Evolutionary conservation across 2,888 invertebrate species (phyloP).

Genomic region (Agriopis marginaria): DNA sequence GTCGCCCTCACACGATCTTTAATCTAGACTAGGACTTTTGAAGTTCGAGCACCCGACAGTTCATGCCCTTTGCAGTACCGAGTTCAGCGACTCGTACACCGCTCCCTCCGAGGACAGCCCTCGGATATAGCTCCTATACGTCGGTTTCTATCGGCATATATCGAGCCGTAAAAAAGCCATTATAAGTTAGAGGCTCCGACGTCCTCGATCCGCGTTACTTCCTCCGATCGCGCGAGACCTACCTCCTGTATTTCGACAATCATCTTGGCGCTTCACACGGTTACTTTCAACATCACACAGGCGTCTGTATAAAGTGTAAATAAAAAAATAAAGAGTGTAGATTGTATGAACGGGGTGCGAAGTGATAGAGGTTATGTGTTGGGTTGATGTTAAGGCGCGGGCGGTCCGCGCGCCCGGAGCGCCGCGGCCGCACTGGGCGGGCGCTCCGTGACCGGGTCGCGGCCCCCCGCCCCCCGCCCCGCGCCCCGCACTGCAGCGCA

Average conservation of each 20-base stretch:
- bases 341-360: conserved; percentile 34
- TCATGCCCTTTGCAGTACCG: conserved; percentile 37
- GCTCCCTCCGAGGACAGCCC: conserved; percentile 22
- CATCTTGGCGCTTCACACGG: conserved; percentile 55
- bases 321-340: conserved; percentile 47
- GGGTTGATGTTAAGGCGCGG: conserved; percentile 51
- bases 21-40: conserved; percentile 71
- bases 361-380: conserved; percentile 51
- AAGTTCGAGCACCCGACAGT: conserved; percentile 52
- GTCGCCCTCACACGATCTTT: conserved; percentile 81
- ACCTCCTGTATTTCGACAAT: conserved; percentile 85
- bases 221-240: conserved; percentile 52
- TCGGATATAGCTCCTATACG: conserved; percentile 43
- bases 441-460: conserved; percentile 78
- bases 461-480: conserved; percentile 52
- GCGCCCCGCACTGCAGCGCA: conserved; percentile 60
- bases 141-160: conserved; percentile 51
- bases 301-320: conserved; percentile 49
- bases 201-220: conserved; percentile 39
- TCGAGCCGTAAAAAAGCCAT: conserved; percentile 56
- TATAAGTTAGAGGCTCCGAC: conserved; percentile 44
- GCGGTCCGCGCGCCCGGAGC: conserved; percentile 80
- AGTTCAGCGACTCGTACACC: conserved; percentile 25
- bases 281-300: conserved; percentile 39
- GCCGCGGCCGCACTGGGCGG: conserved; percentile 81